phyloP scores from a whole-genome alignment of 2,888 invertebrate species.

The Pterostichus niger region DNA sequence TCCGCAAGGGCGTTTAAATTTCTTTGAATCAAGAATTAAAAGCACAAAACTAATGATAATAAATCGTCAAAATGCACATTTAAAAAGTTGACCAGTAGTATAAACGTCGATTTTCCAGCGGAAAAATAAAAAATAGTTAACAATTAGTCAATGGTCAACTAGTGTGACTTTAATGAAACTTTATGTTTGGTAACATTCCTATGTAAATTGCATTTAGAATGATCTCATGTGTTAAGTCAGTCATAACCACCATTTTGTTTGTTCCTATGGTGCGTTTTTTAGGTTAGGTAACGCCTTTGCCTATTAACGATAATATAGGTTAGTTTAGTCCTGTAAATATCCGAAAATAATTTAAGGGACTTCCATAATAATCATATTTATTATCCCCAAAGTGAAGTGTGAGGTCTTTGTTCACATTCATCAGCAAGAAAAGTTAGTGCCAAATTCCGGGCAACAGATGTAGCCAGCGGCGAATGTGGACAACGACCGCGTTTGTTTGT shows the following conservation, averaged over 20 bases:
- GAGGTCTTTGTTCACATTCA: conserved; percentile 19
- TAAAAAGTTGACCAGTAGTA: not conserved
- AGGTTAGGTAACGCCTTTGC: conserved; percentile 58
- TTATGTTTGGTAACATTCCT: conserved; percentile 26
- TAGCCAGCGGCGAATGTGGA: conserved; percentile 34
- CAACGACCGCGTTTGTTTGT: conserved; percentile 5
- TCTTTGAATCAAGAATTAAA: not conserved
- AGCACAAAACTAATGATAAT: not conserved
- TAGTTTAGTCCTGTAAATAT: conserved; percentile 66
- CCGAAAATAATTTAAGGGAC: conserved; percentile 71
- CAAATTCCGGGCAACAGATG: conserved; percentile 47
- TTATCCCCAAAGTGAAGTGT: conserved; percentile 58
- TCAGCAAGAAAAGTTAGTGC: conserved; percentile 30
- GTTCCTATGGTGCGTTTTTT: conserved; percentile 59
- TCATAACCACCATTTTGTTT: conserved; percentile 2
- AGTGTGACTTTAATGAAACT: not conserved
- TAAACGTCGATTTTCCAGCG: not conserved
- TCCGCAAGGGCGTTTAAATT: not conserved
- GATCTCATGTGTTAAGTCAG: conserved; percentile 34
- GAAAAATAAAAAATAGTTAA: too few species aligned
- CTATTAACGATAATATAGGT: conserved; percentile 57
- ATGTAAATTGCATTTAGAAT: conserved; percentile 4
- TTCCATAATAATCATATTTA: conserved; percentile 71
- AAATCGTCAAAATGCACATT: not conserved
- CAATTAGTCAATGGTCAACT: not conserved